Percentiles rank a stretch among this genome's conserved stretches.
These are phyloP conservation scores for Sebastes goodei DNA, from an alignment of 2,797 vertebrate species.

Conservation along the genomic window DNA sequence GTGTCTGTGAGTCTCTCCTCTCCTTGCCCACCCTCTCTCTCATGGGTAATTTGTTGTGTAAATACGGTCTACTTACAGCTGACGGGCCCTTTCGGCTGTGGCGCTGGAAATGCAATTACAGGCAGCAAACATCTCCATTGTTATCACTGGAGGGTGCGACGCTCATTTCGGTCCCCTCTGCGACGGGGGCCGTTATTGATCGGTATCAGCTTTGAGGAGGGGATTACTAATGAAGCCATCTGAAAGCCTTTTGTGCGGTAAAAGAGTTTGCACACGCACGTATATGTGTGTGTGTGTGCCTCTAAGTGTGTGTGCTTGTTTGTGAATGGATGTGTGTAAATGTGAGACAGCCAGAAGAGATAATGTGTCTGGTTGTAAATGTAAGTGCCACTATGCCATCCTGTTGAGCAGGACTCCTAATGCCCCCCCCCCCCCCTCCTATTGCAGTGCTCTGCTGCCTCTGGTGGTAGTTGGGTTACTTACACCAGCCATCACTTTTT, in stretches of 20 bases:
- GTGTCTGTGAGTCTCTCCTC: constrained; percentile 43
- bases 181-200: constrained; percentile 74
- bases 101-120: constrained; percentile 84
- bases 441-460: constrained; percentile 52
- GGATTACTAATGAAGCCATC: constrained; percentile 84
- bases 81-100: constrained; percentile 75
- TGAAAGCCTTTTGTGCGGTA: constrained; percentile 66
- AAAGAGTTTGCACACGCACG: constrained; percentile 40
- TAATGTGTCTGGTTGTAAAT: constrained; percentile 48
- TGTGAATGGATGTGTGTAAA: constrained; percentile 21
- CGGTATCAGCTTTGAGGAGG: constrained; percentile 78
- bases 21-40: constrained; percentile 62
- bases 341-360: constrained; percentile 12
- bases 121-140: constrained; percentile 85
- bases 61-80: constrained; percentile 81
- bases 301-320: not conserved
- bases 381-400: constrained; percentile 13
- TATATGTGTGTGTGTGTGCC: not conserved
- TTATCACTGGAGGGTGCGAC: constrained; percentile 80
- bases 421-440: not conserved
- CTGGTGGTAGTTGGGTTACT: constrained; percentile 42
- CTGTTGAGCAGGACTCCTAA: constrained; percentile 10
- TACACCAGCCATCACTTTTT: not conserved
- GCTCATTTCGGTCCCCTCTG: constrained; percentile 73
- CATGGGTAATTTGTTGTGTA: constrained; percentile 84